Base-by-base conservation (phyloP, 1,140 invertebrate genomes). In the Microplitis demolitor region DNA sequence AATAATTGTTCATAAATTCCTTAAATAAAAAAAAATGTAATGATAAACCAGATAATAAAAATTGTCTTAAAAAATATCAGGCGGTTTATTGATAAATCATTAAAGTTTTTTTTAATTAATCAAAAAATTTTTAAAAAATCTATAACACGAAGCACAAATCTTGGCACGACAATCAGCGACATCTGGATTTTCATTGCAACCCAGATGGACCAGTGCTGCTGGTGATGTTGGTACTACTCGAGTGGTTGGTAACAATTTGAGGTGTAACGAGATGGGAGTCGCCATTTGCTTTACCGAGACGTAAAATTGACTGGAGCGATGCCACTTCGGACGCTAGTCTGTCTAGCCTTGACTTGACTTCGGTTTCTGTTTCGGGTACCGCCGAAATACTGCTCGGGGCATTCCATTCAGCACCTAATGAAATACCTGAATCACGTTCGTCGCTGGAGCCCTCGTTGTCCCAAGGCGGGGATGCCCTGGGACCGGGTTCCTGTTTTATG, bases 271-370 rank as follows among this genome's bases (percentile, higher is more conserved):
- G 24, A 24, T 24, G 72, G 33, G 78, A 68, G 13, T 75, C 54
- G 16, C 84, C 85, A 4, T 73, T 66, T 1, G 80, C 60, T 39
- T 87, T 87, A 4, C 82, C 81, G 0, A 84, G 78, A 4, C 85
- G 83, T 79, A 93, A 89, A 83, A 93, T 90, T 72, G 91, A 92
- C 81, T 96, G 95, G 0, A 98, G 90, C 74, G 92, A 93, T n/a
- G 95, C 96, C 53, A 98, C 95, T 84, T 98, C 97, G 1, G 93
- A 94, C 8, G 96, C 96, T 4, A 98, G 89, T 69, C 94, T 90
- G 67, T 95, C 94, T 75, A 98, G 87, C 85, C 97, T 93, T 0
- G 91, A 92, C 79, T 96, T 94, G 0, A 98, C 89, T 80, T 94
- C 92, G 24, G 89, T 91, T 87, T 89, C 90, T 78, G 88, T 89